These are phyloP conservation scores for Calameuta idolon DNA, from an alignment of 2,888 invertebrate species.

Conservation along the genomic window DNA sequence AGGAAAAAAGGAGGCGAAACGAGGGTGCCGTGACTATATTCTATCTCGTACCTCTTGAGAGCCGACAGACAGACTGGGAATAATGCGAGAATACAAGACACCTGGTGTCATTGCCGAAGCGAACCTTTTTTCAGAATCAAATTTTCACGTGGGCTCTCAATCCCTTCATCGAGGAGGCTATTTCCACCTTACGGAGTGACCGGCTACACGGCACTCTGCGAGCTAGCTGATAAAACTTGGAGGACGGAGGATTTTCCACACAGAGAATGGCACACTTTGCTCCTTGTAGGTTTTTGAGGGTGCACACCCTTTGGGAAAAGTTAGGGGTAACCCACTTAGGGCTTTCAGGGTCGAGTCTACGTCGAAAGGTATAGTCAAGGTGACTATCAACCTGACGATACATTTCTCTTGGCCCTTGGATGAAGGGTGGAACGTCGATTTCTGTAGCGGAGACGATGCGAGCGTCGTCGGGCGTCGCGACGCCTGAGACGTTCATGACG, in stretches of 20 bases:
- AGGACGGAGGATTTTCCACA: neutral
- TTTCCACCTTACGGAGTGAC: neutral
- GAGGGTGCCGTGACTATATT: neutral
- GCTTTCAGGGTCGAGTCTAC: constrained; percentile 16
- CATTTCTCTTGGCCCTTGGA: neutral
- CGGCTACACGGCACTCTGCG: neutral
- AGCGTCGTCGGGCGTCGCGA: neutral
- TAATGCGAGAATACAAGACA: neutral
- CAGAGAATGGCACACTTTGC: neutral
- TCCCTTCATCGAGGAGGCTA: neutral
- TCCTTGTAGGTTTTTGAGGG: neutral
- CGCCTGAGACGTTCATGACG: neutral
- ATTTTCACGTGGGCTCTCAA: neutral
- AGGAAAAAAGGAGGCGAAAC: neutral
- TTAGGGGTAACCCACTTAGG: constrained; percentile 25
- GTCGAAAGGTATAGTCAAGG: neutral
- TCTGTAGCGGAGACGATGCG: neutral
- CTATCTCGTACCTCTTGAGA: neutral
- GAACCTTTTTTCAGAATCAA: neutral
- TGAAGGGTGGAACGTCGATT: neutral
- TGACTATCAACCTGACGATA: neutral
- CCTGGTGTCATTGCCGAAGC: neutral
- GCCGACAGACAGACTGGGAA: neutral
- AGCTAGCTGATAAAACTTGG: neutral
- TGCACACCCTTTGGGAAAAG: neutral